A percentile compares a stretch with the other conserved stretches of the same genome.
phyloP scores from a whole-genome alignment of 2,888 invertebrate species.

The Mechanitis mazaeus region DNA sequence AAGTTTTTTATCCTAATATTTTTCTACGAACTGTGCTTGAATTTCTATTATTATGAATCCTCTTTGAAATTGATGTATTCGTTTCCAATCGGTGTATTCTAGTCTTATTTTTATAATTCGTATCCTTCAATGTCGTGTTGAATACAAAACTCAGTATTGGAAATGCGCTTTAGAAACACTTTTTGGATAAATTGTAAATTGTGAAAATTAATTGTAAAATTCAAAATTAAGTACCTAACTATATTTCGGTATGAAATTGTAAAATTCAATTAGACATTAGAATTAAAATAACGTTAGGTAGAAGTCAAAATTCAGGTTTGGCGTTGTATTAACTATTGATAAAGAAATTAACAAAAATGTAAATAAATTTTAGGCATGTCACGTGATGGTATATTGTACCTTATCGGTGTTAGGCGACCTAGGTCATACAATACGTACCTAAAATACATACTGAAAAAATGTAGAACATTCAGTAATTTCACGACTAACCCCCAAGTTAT shows the following conservation, averaged over 20 bases:
- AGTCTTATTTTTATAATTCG: slow-evolving; percentile 58
- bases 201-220: slow-evolving; percentile 39
- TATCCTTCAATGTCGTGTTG: slow-evolving; percentile 39
- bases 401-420: slow-evolving; percentile 54
- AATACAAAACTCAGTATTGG: slow-evolving; percentile 23
- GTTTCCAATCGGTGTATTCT: slow-evolving; percentile 66
- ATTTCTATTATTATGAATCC: background rate
- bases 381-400: slow-evolving; percentile 63
- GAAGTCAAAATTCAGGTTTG: slow-evolving; percentile 68
- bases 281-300: slow-evolving; percentile 30
- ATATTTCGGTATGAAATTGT: slow-evolving; percentile 66
- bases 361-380: slow-evolving; percentile 67
- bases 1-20: no score
- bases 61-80: slow-evolving; percentile 16
- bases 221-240: slow-evolving; percentile 53
- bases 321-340: slow-evolving; percentile 52
- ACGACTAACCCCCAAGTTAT: slow-evolving; percentile 31
- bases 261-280: slow-evolving; percentile 45
- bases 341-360: slow-evolving; percentile 46
- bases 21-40: slow-evolving; percentile 21
- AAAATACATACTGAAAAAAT: slow-evolving; percentile 25
- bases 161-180: slow-evolving; percentile 35
- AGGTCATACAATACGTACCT: slow-evolving; percentile 21
- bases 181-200: slow-evolving; percentile 39
- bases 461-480: slow-evolving; percentile 25